A percentile compares a stretch with the other conserved stretches of the same genome.
Conservation (phyloP, 1,140 invertebrate species). For the Venturia canescens region DNA sequence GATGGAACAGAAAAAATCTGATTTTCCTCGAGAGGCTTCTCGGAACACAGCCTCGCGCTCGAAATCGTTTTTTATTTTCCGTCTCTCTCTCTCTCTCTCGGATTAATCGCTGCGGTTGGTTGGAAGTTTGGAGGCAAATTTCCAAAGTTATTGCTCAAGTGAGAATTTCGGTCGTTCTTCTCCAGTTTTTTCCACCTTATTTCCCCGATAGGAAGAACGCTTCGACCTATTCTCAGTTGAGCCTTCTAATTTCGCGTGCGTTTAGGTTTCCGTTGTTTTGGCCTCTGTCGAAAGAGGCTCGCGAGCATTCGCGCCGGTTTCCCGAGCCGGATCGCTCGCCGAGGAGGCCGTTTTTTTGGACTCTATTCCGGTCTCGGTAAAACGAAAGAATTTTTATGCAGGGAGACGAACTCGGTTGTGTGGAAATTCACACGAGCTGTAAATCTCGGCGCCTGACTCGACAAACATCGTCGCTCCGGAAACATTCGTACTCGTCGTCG, state of each 20-base stretch:
- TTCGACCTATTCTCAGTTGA: neutral
- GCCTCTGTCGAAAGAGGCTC: neutral
- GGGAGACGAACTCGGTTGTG: neutral
- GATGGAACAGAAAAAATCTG: too few relatives aligned
- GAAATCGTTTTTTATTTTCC: too few relatives aligned
- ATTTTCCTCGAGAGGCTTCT: too few relatives aligned
- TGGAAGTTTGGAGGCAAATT: too few relatives aligned
- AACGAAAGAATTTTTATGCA: neutral
- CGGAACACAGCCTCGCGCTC: too few relatives aligned
- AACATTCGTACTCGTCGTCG: neutral
- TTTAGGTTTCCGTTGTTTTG: neutral
- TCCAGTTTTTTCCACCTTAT: too few relatives aligned
- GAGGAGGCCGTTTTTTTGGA: neutral
- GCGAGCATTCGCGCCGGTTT: neutral
- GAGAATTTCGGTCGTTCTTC: too few relatives aligned
- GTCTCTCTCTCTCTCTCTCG: too few relatives aligned
- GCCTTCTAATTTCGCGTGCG: neutral
- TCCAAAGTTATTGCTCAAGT: too few relatives aligned
- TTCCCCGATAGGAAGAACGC: too few relatives aligned
- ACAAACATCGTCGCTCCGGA: neutral
- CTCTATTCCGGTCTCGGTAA: slow-evolving; percentile 1
- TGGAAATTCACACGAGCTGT: neutral
- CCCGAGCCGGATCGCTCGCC: neutral
- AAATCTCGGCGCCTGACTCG: neutral
- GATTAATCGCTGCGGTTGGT: too few relatives aligned